These are phyloP conservation scores for Resseliella maxima DNA, from an alignment of 2,888 invertebrate species.

Conservation along the genomic window DNA sequence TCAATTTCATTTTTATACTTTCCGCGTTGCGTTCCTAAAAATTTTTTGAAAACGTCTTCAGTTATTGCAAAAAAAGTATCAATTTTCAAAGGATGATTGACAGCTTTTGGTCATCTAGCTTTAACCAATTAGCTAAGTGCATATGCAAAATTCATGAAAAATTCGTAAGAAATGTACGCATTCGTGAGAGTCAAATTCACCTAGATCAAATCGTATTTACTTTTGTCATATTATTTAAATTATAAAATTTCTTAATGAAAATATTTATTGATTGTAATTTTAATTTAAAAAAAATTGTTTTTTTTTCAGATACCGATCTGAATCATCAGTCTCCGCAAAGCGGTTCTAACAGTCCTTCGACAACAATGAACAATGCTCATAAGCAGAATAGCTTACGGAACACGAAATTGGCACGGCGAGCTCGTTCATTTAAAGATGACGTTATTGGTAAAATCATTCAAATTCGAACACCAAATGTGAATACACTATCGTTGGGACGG, in stretches of 20 bases:
- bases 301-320: slow-evolving; percentile 25
- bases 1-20: too few relatives aligned
- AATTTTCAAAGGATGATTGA: too few relatives aligned
- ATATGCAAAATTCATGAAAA: too few relatives aligned
- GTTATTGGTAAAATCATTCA: slow-evolving; percentile 89
- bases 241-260: background rate
- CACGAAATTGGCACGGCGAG: slow-evolving; percentile 84
- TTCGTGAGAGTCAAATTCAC: too few relatives aligned
- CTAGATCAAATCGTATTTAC: too few relatives aligned
- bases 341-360: slow-evolving; percentile 33
- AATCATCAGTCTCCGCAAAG: slow-evolving; percentile 49
- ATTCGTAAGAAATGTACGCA: too few relatives aligned
- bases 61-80: too few relatives aligned
- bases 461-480: slow-evolving; percentile 81
- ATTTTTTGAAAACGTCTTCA: too few relatives aligned
- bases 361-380: background rate
- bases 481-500: slow-evolving; percentile 66
- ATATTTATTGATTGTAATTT: background rate
- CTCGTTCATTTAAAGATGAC: slow-evolving; percentile 93
- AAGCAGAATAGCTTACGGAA: slow-evolving; percentile 78
- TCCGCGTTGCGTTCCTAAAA: too few relatives aligned
- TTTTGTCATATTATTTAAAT: too few relatives aligned
- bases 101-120: too few relatives aligned
- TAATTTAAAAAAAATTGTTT: background rate
- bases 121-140: too few relatives aligned